Conservation (phyloP, 1,140 invertebrate species). For the Neodiprion virginianus region DNA sequence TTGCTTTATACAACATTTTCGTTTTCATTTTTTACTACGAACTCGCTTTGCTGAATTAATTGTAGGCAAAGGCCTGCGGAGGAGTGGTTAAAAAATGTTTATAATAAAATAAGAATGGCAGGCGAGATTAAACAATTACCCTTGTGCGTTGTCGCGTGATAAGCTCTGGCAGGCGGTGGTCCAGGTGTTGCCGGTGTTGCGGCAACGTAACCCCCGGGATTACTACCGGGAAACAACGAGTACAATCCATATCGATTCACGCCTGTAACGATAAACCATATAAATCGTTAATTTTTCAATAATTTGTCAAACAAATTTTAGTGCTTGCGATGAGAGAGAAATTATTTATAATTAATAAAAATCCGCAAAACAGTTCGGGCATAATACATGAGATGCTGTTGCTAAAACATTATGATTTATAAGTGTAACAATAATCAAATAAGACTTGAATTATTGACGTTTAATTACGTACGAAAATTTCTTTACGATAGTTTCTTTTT, state of each 20-base stretch:
- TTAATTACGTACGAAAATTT: no score
- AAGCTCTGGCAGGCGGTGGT: slow-evolving; percentile 59
- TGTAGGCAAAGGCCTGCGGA: no score
- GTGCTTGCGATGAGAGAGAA: no score
- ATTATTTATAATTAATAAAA: no score
- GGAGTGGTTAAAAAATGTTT: neutral
- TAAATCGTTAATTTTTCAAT: neutral
- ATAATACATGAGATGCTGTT: neutral
- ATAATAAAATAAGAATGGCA: neutral
- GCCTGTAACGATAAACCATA: slow-evolving; percentile 52
- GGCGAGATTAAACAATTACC: slow-evolving; percentile 46
- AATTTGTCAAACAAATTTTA: no score
- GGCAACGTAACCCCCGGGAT: slow-evolving; percentile 55
- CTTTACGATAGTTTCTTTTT: no score
- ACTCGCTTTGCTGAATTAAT: no score
- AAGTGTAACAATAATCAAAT: no score
- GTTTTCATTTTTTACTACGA: no score
- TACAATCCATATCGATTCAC: slow-evolving; percentile 66
- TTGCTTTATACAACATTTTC: no score
- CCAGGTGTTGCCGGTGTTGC: slow-evolving; percentile 59
- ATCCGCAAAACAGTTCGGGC: neutral
- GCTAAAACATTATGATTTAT: no score
- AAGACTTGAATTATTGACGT: no score
- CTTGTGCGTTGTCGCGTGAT: slow-evolving; percentile 65
- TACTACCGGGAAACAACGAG: slow-evolving; percentile 64